Conservation (phyloP, 2,888 invertebrate genomes). For the Drosophila flavopinicola region DNA sequence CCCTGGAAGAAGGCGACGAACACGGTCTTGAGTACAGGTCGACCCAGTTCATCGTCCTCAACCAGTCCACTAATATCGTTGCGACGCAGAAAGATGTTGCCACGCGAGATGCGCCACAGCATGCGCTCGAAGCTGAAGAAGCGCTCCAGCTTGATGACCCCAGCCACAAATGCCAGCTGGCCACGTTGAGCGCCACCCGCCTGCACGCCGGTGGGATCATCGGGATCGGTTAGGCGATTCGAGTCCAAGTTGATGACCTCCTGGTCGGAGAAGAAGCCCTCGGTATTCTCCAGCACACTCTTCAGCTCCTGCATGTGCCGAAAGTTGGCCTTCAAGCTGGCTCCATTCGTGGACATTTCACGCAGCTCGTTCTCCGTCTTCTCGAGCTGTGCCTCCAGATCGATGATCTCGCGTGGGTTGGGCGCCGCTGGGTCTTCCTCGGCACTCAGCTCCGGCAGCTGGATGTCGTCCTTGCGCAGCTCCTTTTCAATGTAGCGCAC, state of each 20-base stretch:
- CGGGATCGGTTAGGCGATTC: slow-evolving; percentile 89
- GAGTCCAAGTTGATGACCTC: slow-evolving; percentile 81
- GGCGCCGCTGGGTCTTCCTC: slow-evolving; percentile 89
- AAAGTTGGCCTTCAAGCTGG: slow-evolving; percentile 95
- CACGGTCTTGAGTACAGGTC: slow-evolving; percentile 91
- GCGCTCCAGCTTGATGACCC: slow-evolving; percentile 92
- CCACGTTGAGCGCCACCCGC: slow-evolving; percentile 79
- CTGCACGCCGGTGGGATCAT: slow-evolving; percentile 84
- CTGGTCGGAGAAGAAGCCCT: slow-evolving; percentile 84
- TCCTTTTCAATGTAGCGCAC: slow-evolving; percentile 91
- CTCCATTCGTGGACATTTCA: slow-evolving; percentile 96
- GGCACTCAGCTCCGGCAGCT: slow-evolving; percentile 88
- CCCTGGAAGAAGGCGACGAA: slow-evolving; percentile 94
- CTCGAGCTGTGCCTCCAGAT: slow-evolving; percentile 93
- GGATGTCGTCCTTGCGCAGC: slow-evolving; percentile 90
- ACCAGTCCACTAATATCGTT: slow-evolving; percentile 90
- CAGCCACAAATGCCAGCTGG: slow-evolving; percentile 90
- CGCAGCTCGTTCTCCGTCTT: slow-evolving; percentile 97
- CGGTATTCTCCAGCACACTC: slow-evolving; percentile 96
- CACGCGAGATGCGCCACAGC: slow-evolving; percentile 94
- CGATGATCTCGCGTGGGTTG: slow-evolving; percentile 91
- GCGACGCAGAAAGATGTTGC: slow-evolving; percentile 92
- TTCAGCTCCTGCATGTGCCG: slow-evolving; percentile 95
- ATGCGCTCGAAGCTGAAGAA: slow-evolving; percentile 93
- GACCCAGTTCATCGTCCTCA: slow-evolving; percentile 89